Conservation (phyloP, 2,888 invertebrate genomes). For the Tipula lateralis region DNA sequence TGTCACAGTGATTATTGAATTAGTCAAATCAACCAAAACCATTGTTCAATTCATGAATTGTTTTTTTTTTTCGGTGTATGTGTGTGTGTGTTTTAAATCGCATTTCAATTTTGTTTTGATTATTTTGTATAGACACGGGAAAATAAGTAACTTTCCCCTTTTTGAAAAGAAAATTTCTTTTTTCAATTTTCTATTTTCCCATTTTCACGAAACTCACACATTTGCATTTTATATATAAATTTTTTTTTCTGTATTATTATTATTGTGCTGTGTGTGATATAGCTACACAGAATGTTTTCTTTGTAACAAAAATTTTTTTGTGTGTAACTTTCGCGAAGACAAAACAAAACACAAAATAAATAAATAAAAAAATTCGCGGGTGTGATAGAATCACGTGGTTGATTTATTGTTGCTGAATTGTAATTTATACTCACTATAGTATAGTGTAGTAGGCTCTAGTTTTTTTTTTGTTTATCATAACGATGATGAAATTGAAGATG, state of each 20-base stretch:
- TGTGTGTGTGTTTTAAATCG: neutral
- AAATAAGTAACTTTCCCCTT: slow-evolving; percentile 20
- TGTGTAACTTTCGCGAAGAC: slow-evolving; percentile 26
- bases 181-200: slow-evolving; percentile 4
- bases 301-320: neutral
- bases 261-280: slow-evolving; percentile 2
- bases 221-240: neutral
- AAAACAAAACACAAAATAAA: slow-evolving; percentile 27
- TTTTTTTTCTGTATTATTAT: neutral
- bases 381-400: slow-evolving; percentile 28
- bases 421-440: neutral
- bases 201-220: slow-evolving; percentile 29
- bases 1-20: neutral
- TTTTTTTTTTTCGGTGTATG: neutral
- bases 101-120: neutral
- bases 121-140: neutral
- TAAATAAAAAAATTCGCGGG: slow-evolving; percentile 26
- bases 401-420: slow-evolving; percentile 25
- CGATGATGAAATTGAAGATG: neutral
- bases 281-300: neutral
- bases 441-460: neutral
- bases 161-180: neutral
- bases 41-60: neutral
- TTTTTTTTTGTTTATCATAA: neutral
- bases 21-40: neutral